A percentile compares a stretch with the other conserved stretches of the same genome.
Evolutionary conservation across 2,797 vertebrate genomes (phyloP).

Genomic region (Pogonophryne albipinna): DNA sequence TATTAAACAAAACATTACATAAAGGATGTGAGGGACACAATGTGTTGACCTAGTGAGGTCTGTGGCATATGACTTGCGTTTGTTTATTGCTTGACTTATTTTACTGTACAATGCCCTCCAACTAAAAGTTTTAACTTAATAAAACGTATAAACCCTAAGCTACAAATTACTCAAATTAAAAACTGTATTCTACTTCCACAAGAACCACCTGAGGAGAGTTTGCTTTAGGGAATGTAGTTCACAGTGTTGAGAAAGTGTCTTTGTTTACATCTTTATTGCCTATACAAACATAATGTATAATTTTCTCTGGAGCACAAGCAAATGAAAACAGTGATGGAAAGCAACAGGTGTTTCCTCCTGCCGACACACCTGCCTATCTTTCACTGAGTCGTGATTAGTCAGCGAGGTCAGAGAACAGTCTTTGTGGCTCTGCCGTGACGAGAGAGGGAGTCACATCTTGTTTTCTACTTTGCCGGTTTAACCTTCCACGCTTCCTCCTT

Average conservation of each 20-base stretch:
- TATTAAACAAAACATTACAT: not conserved
- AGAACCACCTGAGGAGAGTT: not conserved
- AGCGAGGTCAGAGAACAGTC: constrained; percentile 13
- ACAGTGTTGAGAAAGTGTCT: not conserved
- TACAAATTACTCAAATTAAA: not conserved
- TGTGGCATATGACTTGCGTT: constrained; percentile 25
- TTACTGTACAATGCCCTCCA: not conserved
- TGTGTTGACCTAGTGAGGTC: constrained; percentile 34
- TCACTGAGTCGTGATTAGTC: constrained; percentile 41
- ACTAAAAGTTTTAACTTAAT: not conserved
- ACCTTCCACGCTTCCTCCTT: constrained; percentile 1
- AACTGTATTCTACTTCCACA: no score
- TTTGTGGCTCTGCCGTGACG: constrained; percentile 38
- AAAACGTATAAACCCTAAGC: not conserved
- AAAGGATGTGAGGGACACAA: not conserved
- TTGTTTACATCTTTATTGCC: not conserved
- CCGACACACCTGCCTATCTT: constrained; percentile 35
- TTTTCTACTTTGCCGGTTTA: no score
- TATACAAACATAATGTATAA: not conserved
- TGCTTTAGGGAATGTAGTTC: not conserved
- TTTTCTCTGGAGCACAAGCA: not conserved
- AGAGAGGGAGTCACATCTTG: constrained; percentile 26
- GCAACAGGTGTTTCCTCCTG: constrained; percentile 43
- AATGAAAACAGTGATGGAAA: constrained; percentile 16
- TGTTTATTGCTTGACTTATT: constrained; percentile 11